Conservation (phyloP, 2,888 invertebrate genomes). For the Rugalucina vietnamica region DNA sequence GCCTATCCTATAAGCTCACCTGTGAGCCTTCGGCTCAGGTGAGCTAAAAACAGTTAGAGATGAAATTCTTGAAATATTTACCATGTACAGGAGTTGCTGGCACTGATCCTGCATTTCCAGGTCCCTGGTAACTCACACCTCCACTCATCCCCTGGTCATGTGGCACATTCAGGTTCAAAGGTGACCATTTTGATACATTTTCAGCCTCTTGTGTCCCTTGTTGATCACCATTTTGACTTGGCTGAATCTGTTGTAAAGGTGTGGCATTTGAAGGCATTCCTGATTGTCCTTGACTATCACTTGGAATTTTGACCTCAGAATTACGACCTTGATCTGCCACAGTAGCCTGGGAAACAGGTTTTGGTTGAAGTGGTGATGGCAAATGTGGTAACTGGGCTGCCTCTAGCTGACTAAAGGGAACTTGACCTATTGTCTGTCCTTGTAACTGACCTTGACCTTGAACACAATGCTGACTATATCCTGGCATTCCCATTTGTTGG, state of each 20-base stretch:
- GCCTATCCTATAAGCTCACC: no score
- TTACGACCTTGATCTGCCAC: conserved; percentile 7
- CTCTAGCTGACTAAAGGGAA: conserved; percentile 18
- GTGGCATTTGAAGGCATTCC: not conserved
- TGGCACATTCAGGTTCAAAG: not conserved
- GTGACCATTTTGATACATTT: not conserved
- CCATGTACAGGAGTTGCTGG: not conserved
- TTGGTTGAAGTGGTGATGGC: not conserved
- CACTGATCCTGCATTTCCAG: not conserved
- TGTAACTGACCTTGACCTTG: not conserved
- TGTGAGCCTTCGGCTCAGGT: no score
- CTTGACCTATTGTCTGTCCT: conserved; percentile 31
- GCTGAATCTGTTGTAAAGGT: not conserved
- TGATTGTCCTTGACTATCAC: not conserved
- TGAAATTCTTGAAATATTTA: not conserved
- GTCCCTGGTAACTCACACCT: conserved; percentile 16
- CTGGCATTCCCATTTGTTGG: not conserved
- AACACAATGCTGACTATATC: conserved; percentile 1
- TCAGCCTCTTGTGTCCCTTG: not conserved
- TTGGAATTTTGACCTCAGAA: not conserved
- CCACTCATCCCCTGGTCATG: not conserved
- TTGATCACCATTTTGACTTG: not conserved
- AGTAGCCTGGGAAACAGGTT: not conserved
- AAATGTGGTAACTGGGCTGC: not conserved
- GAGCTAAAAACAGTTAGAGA: no score